Base-by-base conservation (phyloP, 2,113 vertebrate species). In the Elgaria multicarinata region DNA sequence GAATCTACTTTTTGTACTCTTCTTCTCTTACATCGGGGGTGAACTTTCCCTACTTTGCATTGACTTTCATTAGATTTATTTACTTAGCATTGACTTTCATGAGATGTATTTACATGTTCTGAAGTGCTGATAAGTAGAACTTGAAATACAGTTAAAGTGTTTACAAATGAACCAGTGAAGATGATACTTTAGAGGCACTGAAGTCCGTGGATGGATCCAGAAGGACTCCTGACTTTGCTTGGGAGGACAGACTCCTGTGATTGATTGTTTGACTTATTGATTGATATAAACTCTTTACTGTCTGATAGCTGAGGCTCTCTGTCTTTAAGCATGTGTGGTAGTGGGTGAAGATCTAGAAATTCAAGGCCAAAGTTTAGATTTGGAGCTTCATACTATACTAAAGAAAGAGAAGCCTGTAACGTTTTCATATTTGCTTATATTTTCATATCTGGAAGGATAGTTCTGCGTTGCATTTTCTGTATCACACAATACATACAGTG, bases 391-490 rank as follows among this genome's bases (percentile, higher is more conserved):
- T 67, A 58, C 39, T 84, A 22, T 66, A 1, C 14, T 4, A 46
- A 46, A n/a, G 31, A 72, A 71, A 46, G 31, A 66, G 44, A 72
- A 76, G 53, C 55, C 55, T 77, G 7, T 90, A 69, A 85, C 66
- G 86, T 67, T 26, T 79, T 62, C 62, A 83, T 87, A n/a, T n/a
- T n/a, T n/a, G n/a, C n/a, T n/a, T n/a, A n/a, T n/a, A n/a, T n/a
- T n/a, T n/a, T n/a, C n/a, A 72, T 89, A 81, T 83, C 62, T 22
- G 93, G 92, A 95, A 95, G 93, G 90, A 91, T 92, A 72, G 91
- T 89, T n/a, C n/a, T n/a, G n/a, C n/a, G n/a, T n/a, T n/a, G n/a
- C n/a, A n/a, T n/a, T n/a, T n/a, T n/a, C n/a, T 81, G 92, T 83
- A 79, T 53, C 3, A 2, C 78, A 83, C 83, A 88, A 83, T 92